A percentile compares a stretch with the other conserved stretches of the same genome.
Evolutionary conservation across 2,797 vertebrate genomes (phyloP).

Genomic region (Lithobates sylvaticus): DNA sequence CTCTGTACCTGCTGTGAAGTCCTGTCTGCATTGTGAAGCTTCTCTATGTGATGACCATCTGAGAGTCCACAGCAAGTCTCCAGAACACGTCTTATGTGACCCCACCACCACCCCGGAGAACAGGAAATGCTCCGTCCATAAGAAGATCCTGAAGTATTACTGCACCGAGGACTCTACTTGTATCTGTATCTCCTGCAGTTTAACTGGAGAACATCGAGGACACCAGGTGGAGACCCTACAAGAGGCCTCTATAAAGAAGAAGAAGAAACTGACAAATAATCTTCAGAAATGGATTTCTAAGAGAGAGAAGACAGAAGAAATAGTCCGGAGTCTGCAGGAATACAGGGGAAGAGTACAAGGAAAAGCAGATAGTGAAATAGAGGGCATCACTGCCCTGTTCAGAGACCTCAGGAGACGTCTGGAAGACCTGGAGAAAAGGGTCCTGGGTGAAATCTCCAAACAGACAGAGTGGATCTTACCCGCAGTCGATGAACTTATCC

Average conservation of each 20-base stretch:
- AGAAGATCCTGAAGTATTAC: too few relatives aligned
- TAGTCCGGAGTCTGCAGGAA: background rate
- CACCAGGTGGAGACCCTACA: too few relatives aligned
- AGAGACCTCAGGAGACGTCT: background rate
- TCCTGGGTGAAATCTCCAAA: background rate
- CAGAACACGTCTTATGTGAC: too few relatives aligned
- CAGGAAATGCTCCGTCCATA: too few relatives aligned
- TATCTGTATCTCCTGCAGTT: too few relatives aligned
- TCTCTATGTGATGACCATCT: too few relatives aligned
- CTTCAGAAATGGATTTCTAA: slow-evolving; percentile 52
- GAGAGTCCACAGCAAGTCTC: too few relatives aligned
- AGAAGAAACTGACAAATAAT: slow-evolving; percentile 64
- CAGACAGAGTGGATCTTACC: background rate
- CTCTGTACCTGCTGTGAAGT: too few relatives aligned
- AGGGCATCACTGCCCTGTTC: background rate
- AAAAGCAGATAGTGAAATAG: background rate
- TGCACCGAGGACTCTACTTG: too few relatives aligned
- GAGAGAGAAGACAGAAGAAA: background rate
- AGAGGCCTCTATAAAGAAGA: slow-evolving; percentile 68
- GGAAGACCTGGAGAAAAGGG: background rate
- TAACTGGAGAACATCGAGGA: too few relatives aligned
- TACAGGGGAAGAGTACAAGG: background rate
- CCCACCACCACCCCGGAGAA: too few relatives aligned
- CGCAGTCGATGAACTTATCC: background rate
- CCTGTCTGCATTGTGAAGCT: too few relatives aligned